phyloP scores from a whole-genome alignment of 2,113 vertebrate genomes.

The Pao palembangensis region DNA sequence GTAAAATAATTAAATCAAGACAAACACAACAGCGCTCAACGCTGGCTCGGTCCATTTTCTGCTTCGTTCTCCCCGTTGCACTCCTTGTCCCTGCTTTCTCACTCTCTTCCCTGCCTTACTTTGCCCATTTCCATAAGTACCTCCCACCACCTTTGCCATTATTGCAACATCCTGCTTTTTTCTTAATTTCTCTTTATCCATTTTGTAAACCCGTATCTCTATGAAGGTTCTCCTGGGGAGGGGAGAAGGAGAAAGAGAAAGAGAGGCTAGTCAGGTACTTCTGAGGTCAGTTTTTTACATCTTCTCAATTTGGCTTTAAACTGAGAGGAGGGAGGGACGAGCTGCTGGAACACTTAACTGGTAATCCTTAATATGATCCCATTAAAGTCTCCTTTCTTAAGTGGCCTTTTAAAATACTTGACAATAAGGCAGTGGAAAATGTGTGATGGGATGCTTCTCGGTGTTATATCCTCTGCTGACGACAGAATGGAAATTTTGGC shows the following conservation, averaged over 20 bases:
- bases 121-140: slow-evolving; percentile 36
- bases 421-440: slow-evolving; percentile 35
- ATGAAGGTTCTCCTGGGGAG: slow-evolving; percentile 38
- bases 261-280: slow-evolving; percentile 51
- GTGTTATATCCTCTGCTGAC: not conserved
- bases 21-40: slow-evolving; percentile 79
- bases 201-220: slow-evolving; percentile 33
- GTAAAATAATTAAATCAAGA: slow-evolving; percentile 80
- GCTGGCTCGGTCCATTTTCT: slow-evolving; percentile 43
- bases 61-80: slow-evolving; percentile 61
- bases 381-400: slow-evolving; percentile 46
- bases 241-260: slow-evolving; percentile 30
- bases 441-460: slow-evolving; percentile 22
- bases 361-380: slow-evolving; percentile 50
- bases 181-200: slow-evolving; percentile 39
- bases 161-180: slow-evolving; percentile 30
- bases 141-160: slow-evolving; percentile 30
- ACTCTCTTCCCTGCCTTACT: slow-evolving; percentile 60
- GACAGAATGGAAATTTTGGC: not conserved
- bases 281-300: slow-evolving; percentile 65
- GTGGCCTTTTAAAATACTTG: slow-evolving; percentile 50
- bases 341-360: slow-evolving; percentile 63
- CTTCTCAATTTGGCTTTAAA: slow-evolving; percentile 55
- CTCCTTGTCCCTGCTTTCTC: slow-evolving; percentile 64
- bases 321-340: slow-evolving; percentile 17